Evolutionary conservation across 2,888 invertebrate species (phyloP), one percentile per base, ranked within the genome.

Genomic region (Thymelicus sylvestris): DNA sequence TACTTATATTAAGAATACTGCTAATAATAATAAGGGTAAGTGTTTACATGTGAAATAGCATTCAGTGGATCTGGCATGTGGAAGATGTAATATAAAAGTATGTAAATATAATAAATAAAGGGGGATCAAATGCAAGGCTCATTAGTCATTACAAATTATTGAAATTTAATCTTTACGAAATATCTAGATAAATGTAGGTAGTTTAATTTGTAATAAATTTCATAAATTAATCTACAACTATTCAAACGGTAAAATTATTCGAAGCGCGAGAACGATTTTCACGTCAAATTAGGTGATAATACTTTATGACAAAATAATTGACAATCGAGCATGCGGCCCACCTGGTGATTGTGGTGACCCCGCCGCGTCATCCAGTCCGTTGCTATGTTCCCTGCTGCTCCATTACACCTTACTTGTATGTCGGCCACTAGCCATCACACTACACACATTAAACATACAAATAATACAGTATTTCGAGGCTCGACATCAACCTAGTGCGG

Each of bases 1-100:
- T 92, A 92, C 88, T 91, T 92, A 92, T 75, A 79, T 88, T 91
- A 91, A 86, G 81, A 92, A 91, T 92, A 92, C 91, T 92, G 91
- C 91, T 92, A 70, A 91, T 83, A 79, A 81, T 86, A 86, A 83
- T 86, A 86, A 83, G 85, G 86, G 79, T 81, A 86, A 64, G 87
- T 89, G 88, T 89, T 86, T 88, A 91, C 88, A 90, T 85, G 88
- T 89, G 87, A 86, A 83, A 85, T 86, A 89, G 89, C 91, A 86
- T 86, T 86, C 80, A 84, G 87, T 86, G 87, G 83, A 86, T 85
- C 78, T 81, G 86, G 80, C 78, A 82, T 81, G 87, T 85, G 87
- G 85, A 86, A 80, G 80, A 65, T 65, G n/a, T 62, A 44, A 52
- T 48, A n/a, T 52, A 31, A 68, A 19, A 48, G 31, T 31, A 55